Evolutionary conservation across 2,888 invertebrate species (phyloP).

Genomic region (Tetranychus piercei): DNA sequence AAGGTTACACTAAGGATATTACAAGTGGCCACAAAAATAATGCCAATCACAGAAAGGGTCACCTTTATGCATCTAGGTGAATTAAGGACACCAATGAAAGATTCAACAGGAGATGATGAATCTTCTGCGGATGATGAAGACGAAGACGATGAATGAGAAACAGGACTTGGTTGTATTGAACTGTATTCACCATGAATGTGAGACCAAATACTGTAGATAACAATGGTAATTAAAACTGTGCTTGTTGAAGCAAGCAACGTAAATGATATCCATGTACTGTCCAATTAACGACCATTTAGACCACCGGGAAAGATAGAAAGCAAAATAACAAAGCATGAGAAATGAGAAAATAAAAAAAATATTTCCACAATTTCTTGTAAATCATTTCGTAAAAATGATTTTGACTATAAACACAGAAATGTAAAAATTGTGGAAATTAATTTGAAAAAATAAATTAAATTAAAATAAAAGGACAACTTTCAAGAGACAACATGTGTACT

Average conservation of each 20-base stretch:
- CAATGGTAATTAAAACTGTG: constrained; percentile 5
- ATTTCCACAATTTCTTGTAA: too few species aligned
- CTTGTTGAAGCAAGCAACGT: constrained; percentile 8
- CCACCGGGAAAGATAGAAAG: neutral
- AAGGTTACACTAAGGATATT: constrained; percentile 7
- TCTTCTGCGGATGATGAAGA: neutral
- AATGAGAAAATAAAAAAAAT: neutral
- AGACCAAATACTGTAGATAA: constrained; percentile 6
- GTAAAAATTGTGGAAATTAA: neutral
- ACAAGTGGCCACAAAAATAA: constrained; percentile 10
- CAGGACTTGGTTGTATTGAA: constrained; percentile 2
- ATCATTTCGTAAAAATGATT: neutral
- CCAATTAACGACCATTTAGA: too few species aligned
- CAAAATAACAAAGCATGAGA: neutral
- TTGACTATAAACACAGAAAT: neutral
- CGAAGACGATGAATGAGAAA: neutral
- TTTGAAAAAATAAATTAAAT: neutral
- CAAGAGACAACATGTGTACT: too few species aligned
- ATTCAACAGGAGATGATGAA: constrained; percentile 8
- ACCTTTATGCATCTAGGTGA: neutral
- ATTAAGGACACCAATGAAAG: neutral
- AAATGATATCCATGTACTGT: constrained; percentile 12
- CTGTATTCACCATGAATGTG: neutral
- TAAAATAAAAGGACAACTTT: neutral
- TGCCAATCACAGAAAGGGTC: constrained; percentile 1